Base-by-base conservation (phyloP, 64 coral and sea anemone genomes). In the Porites lutea region DNA sequence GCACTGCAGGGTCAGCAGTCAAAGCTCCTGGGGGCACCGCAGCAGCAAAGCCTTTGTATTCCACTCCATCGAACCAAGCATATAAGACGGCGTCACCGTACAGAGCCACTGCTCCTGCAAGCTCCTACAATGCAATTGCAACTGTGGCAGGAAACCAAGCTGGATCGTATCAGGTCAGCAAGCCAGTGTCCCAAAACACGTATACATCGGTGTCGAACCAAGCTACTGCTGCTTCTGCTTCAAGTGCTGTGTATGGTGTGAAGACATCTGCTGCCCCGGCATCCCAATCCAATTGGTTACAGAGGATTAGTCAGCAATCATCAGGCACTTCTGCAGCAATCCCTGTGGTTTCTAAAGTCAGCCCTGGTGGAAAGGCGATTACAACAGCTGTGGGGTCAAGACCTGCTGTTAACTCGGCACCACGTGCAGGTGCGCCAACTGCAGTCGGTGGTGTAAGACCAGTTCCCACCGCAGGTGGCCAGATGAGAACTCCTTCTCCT, bases 311-410 rank as follows among this genome's bases (percentile, higher is more conserved):
- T 22, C 78, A 62, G 3, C n/a, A 80, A 80, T 0, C 53, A 59
- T 37, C 78, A 12, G 78, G 21, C 55, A 45, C 78, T 7, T 43
- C 78, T 43, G 13, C 78, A 37, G 21, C 78, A 59, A 54, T 49
- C 22, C 60, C 79, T 82, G 79, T 19, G 60, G 5, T 60, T 63
- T 82, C 79, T 16, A 82, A 82, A 82, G 46, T 65, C 45, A 65
- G 79, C 45, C 59, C 61, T 83, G 79, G 37, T 50, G 59, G 79
- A 19, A 59, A 83, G 19, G 81, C 62, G 0, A 52, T 69, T 68
- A 44, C 61, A 5, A 84, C 81, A 52, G 19, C 65, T 69, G 81
- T 61, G 19, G 63, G 7, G 19, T 47, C 46, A 14, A 84, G 81
- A 84, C 62, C 81, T 15, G 44, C 5, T 84, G 81, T 68, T 15